phyloP scores from a whole-genome alignment of 2,888 invertebrate species.

The Amblyteles armatorius region DNA sequence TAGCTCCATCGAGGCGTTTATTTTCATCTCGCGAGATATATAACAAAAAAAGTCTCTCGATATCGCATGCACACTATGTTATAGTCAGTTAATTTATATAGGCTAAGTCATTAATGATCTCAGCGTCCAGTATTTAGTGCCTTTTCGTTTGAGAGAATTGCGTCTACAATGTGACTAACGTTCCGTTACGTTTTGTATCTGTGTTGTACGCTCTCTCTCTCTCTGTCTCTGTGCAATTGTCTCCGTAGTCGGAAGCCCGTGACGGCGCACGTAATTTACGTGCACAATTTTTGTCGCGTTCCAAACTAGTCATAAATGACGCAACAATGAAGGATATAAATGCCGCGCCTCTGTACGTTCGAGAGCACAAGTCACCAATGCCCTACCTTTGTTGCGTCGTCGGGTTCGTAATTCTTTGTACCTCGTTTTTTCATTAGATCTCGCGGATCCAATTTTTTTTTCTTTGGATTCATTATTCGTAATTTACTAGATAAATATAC shows the following conservation, averaged over 20 bases:
- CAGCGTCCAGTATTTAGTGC: slow-evolving; percentile 68
- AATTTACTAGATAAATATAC: slow-evolving; percentile 45
- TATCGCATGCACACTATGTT: slow-evolving; percentile 63
- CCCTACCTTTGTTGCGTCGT: slow-evolving; percentile 41
- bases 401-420: slow-evolving; percentile 53
- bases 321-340: slow-evolving; percentile 34
- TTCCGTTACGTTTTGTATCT: slow-evolving; percentile 27
- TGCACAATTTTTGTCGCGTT: slow-evolving; percentile 43
- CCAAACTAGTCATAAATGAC: slow-evolving; percentile 58
- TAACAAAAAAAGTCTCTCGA: slow-evolving; percentile 42
- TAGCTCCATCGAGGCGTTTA: slow-evolving; percentile 62
- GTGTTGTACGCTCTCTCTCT: slow-evolving; percentile 23
- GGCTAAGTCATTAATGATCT: slow-evolving; percentile 61
- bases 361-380: slow-evolving; percentile 23
- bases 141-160: slow-evolving; percentile 60
- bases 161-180: slow-evolving; percentile 19
- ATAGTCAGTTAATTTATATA: slow-evolving; percentile 60
- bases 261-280: slow-evolving; percentile 42
- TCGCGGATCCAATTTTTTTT: slow-evolving; percentile 56
- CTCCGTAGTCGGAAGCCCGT: slow-evolving; percentile 11
- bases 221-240: slow-evolving; percentile 34
- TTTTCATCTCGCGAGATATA: slow-evolving; percentile 43
- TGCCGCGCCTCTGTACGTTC: slow-evolving; percentile 8
- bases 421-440: slow-evolving; percentile 54
- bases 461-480: slow-evolving; percentile 45